Conservation (phyloP, 2,113 vertebrate genomes). For the Apteryx mantelli region DNA sequence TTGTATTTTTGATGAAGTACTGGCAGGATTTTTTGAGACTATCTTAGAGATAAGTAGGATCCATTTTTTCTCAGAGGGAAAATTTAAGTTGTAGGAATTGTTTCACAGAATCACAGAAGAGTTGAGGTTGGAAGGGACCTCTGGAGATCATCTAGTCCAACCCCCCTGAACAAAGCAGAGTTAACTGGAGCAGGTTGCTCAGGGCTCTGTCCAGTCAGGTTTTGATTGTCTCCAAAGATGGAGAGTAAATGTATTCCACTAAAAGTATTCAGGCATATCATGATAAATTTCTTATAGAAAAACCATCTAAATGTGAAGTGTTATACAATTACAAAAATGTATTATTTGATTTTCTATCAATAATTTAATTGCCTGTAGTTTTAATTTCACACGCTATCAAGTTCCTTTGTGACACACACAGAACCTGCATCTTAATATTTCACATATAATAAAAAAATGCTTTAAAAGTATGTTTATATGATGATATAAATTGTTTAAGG, state of each 20-base stretch:
- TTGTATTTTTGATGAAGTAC: background rate
- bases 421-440: conserved; percentile 19
- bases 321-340: background rate
- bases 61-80: background rate
- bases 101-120: background rate
- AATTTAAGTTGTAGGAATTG: background rate
- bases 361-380: conserved; percentile 49
- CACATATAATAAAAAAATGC: background rate
- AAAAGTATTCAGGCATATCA: background rate
- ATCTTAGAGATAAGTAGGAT: background rate
- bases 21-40: background rate
- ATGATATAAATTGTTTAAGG: background rate
- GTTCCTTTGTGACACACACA: background rate
- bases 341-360: conserved; percentile 37
- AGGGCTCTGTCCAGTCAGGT: no score
- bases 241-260: background rate
- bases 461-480: background rate
- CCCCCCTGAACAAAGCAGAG: no score
- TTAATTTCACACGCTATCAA: conserved; percentile 63
- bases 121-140: no score
- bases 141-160: no score
- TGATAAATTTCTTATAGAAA: background rate
- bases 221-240: background rate
- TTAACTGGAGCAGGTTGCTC: no score
- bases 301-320: background rate